phyloP scores from a whole-genome alignment of 2,888 invertebrate species.

The Drepana falcataria region DNA sequence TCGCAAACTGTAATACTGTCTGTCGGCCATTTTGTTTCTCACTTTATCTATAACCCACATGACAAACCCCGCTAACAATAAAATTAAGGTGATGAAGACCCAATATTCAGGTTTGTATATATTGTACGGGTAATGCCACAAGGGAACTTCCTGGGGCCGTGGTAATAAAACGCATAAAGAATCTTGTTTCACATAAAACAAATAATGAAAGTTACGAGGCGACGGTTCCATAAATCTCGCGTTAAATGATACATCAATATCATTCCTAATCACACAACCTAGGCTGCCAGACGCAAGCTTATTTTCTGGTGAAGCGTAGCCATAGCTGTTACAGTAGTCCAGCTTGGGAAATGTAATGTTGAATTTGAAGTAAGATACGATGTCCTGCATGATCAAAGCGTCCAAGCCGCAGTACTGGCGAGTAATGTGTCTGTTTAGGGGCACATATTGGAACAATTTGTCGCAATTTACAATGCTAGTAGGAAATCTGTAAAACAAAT shows the following conservation, averaged over 20 bases:
- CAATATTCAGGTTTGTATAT: slow-evolving; percentile 11
- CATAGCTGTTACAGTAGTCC: slow-evolving; percentile 23
- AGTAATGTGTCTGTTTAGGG: slow-evolving; percentile 18
- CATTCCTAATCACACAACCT: slow-evolving; percentile 27
- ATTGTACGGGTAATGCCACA: slow-evolving; percentile 36
- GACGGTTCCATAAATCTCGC: slow-evolving; percentile 40
- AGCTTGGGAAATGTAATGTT: slow-evolving; percentile 22
- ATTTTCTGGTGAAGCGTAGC: slow-evolving; percentile 20
- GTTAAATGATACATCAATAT: slow-evolving; percentile 49
- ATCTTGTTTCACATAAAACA: slow-evolving; percentile 32
- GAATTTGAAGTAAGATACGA: slow-evolving; percentile 33
- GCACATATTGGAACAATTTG: slow-evolving; percentile 26
- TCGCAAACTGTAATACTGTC: slow-evolving; percentile 9
- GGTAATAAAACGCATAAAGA: slow-evolving; percentile 36
- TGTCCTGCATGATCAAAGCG: slow-evolving; percentile 40
- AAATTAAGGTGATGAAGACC: slow-evolving; percentile 12
- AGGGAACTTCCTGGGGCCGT: slow-evolving; percentile 25
- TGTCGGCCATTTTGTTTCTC: slow-evolving; percentile 7
- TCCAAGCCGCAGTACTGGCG: slow-evolving; percentile 43
- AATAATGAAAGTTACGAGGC: slow-evolving; percentile 21
- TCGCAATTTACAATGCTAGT: slow-evolving; percentile 37
- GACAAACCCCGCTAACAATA: slow-evolving; percentile 19
- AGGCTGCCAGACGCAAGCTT: slow-evolving; percentile 30
- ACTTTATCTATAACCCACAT: slow-evolving; percentile 29
- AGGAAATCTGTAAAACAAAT: slow-evolving; percentile 42